Base-by-base conservation (phyloP, 2,888 invertebrate species). In the Portevinia maculata region DNA sequence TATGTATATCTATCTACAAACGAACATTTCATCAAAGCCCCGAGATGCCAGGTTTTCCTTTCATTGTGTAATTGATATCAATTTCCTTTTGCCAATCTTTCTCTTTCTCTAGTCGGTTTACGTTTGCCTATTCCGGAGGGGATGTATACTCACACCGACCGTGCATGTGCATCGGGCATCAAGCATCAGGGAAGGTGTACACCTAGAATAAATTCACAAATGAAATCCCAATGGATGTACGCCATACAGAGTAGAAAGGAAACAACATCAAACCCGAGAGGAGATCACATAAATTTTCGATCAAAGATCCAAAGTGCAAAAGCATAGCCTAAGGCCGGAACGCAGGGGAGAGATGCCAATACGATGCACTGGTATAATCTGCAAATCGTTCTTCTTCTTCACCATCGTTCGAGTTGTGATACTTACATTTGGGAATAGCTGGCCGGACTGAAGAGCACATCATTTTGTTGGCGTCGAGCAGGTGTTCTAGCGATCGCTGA, bases 381-480 rank as follows among this genome's bases (percentile, higher is more conserved):
- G 57, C 57, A 69, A 75, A 69, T 62, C 64, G 44, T 59, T 75
- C 46, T 75, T 46, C 48, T 13, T 34, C 41, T 37, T 46, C 9
- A 30, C 52, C 57, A 13, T 41, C 41, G 39, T 41, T 59, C 13
- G 21, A 50, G 34, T 24, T 17, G n/a, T 57, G 39, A 76, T 86
- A 88, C 88, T 88, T 88, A 90, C 86, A 90, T 87, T 15, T 90
- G 91, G 21, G 90, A 88, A 85, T 88, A 89, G 85, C 88, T 90
- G 55, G 87, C 88, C 17, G 91, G 90, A 85, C 89, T 90, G 70
- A 90, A 90, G 57, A 88, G 87, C 9, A 81, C 85, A 46, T 87
- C 88, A 59, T 85, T 85, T 50, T 88, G 88, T 19, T 88, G 88
- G 24, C 88, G 81, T 41, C 55, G 87, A 70, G 86, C 88, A 79